Conservation (phyloP, 2,797 vertebrate species). For the Miichthys miiuy region DNA sequence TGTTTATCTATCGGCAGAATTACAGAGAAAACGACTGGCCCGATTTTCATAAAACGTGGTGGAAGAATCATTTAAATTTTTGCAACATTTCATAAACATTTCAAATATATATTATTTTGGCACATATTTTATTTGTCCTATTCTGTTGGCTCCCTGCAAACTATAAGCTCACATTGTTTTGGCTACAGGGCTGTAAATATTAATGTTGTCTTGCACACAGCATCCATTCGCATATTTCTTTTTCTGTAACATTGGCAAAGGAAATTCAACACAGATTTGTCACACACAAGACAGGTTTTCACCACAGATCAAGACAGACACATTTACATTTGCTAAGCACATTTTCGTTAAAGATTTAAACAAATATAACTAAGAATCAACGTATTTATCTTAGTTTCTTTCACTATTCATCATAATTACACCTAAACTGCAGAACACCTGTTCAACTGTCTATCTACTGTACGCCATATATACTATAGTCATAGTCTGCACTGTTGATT, state of each 20-base stretch:
- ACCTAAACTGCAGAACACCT: slow-evolving; percentile 9
- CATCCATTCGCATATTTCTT: not conserved
- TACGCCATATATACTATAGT: not conserved
- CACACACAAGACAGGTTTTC: not conserved
- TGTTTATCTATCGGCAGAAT: too few relatives aligned
- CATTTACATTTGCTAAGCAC: slow-evolving; percentile 2
- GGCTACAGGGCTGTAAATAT: not conserved
- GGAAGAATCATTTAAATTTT: too few relatives aligned
- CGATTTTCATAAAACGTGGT: too few relatives aligned
- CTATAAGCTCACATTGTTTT: not conserved
- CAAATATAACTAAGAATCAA: too few relatives aligned
- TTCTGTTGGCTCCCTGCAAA: not conserved
- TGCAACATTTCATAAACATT: too few relatives aligned
- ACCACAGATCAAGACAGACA: not conserved
- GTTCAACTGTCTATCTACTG: not conserved
- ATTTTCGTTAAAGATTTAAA: not conserved
- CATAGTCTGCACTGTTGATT: not conserved
- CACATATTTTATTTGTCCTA: not conserved
- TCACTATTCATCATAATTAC: not conserved
- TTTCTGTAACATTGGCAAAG: too few relatives aligned
- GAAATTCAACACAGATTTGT: not conserved
- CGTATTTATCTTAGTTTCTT: not conserved
- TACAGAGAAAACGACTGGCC: too few relatives aligned
- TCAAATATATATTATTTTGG: not conserved
- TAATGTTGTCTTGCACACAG: not conserved